Percentiles rank a stretch among this genome's conserved stretches.
Conservation (phyloP, 2,888 invertebrate genomes). For the Pandemis heparana region DNA sequence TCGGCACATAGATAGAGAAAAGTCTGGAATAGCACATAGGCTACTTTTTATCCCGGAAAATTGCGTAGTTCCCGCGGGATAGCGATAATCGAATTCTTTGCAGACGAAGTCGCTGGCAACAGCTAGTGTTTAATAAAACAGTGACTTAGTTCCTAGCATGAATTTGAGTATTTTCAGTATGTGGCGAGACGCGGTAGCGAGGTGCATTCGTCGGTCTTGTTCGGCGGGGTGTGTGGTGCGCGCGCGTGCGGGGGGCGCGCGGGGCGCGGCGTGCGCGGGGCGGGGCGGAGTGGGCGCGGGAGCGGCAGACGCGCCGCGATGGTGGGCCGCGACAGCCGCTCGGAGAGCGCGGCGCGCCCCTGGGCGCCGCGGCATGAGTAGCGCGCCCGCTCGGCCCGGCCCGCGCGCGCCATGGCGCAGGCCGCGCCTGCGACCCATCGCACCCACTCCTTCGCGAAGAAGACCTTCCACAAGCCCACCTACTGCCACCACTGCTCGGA, state of each 20-base stretch:
- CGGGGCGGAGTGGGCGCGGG: constrained; percentile 17
- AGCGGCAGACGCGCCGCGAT: constrained; percentile 84
- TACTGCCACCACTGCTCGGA: constrained; percentile 99
- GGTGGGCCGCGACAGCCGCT: constrained; percentile 86
- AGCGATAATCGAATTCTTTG: too few species aligned
- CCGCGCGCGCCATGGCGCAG: constrained; percentile 85
- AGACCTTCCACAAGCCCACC: constrained; percentile 99
- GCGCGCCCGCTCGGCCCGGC: constrained; percentile 83
- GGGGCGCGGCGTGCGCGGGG: constrained; percentile 57
- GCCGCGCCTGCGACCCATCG: constrained; percentile 87
- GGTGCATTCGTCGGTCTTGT: constrained; percentile 32
- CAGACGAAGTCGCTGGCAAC: too few species aligned
- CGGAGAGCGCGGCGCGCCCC: constrained; percentile 85
- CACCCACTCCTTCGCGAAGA: constrained; percentile 99
- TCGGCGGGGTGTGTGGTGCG: constrained; percentile 49
- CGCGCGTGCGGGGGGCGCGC: constrained; percentile 56
- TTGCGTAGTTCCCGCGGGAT: too few species aligned
- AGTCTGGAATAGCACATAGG: too few species aligned
- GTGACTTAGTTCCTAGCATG: background rate
- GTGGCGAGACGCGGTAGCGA: constrained; percentile 19
- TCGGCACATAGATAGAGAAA: too few species aligned
- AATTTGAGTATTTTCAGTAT: background rate
- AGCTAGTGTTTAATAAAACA: too few species aligned
- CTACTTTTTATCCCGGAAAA: too few species aligned
- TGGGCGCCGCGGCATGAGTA: constrained; percentile 85